These are phyloP conservation scores for Acrocyrtus sp. DNA, from an alignment of 2,888 invertebrate species.

Conservation along the genomic window DNA sequence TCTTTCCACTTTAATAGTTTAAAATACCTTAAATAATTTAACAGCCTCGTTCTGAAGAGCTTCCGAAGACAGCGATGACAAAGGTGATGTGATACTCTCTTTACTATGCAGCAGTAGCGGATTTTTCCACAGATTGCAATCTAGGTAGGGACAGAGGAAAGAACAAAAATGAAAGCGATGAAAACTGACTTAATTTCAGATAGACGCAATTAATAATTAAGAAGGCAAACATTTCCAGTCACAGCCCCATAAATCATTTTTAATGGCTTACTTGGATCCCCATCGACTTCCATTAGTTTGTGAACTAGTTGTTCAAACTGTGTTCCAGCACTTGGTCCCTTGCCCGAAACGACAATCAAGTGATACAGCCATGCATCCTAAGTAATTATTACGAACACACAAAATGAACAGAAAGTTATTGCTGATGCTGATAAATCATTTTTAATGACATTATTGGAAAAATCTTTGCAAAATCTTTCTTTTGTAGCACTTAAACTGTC, in stretches of 20 bases:
- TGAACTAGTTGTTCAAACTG: conserved; percentile 96
- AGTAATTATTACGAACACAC: conserved; percentile 22
- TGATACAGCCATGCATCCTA: conserved; percentile 74
- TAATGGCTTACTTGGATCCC: conserved; percentile 80
- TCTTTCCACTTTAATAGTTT: background rate
- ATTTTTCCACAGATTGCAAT: conserved; percentile 93
- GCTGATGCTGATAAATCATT: conserved; percentile 39
- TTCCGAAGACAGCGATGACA: conserved; percentile 91
- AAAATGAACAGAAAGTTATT: conserved; percentile 38
- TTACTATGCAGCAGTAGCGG: conserved; percentile 90
- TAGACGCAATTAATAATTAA: conserved; percentile 46
- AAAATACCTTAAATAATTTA: conserved; percentile 87
- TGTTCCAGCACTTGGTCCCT: conserved; percentile 88
- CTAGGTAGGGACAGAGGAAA: conserved; percentile 67
- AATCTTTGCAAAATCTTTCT: background rate
- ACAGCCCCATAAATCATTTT: conserved; percentile 28
- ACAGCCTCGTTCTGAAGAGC: conserved; percentile 89
- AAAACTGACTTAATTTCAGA: conserved; percentile 16
- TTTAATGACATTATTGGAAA: conserved; percentile 29
- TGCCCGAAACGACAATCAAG: conserved; percentile 88
- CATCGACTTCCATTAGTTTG: conserved; percentile 96
- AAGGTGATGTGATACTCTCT: conserved; percentile 87
- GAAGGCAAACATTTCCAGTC: background rate
- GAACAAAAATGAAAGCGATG: conserved; percentile 5
- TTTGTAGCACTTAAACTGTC: background rate